Base-by-base conservation (phyloP, 2,113 vertebrate species). In the Thamnaconus septentrionalis region DNA sequence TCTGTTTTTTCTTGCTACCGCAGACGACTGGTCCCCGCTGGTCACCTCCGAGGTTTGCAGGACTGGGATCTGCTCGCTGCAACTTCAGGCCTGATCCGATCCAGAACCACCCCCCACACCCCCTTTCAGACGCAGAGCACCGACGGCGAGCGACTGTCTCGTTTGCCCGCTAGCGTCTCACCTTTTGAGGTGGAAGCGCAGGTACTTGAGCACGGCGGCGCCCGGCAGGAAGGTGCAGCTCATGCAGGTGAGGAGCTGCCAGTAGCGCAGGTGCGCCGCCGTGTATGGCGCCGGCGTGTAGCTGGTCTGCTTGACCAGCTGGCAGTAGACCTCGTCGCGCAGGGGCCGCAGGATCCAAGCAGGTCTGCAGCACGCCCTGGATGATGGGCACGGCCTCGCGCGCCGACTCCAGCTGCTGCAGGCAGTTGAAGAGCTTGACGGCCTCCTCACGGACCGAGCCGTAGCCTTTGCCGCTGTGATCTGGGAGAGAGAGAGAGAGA, bases 241-340 rank as follows among this genome's bases (percentile, higher is more conserved):
- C 94, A 97, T 96, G 86, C 97, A 99, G 69, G 95, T 96, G 73
- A 99, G 95, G 3, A 98, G 94, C 90, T 98, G 97, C 97, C 97
- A 99, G 88, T 97, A 97, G 76, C 95, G 93, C 69, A 98, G 91
- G 90, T 93, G 86, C 0, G 92, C 91, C 0, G 92, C 91, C 0
- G 88, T 92, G 70, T 93, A 87, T 2, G 92, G 92, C 0, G 83
- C 84, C 0, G 91, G 86, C 0, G 91, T 91, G 78, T 93, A 89
- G 9, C 94, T 97, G 66, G 96, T 99, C 91, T 98, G 97, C 90
- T 99, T 99, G 85, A 97, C 95, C 51, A 98, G 91, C 89, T 99
- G 97, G 89, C 96, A 96, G 92, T 97, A 99, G 86, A 99, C 93
- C 89, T 99, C 97, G 0, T 99, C 97, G n/a, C 93, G 93, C 54